A percentile compares a stretch with the other conserved stretches of the same genome.
phyloP scores from a whole-genome alignment of 2,888 invertebrate species.

The Pammene fasciana region DNA sequence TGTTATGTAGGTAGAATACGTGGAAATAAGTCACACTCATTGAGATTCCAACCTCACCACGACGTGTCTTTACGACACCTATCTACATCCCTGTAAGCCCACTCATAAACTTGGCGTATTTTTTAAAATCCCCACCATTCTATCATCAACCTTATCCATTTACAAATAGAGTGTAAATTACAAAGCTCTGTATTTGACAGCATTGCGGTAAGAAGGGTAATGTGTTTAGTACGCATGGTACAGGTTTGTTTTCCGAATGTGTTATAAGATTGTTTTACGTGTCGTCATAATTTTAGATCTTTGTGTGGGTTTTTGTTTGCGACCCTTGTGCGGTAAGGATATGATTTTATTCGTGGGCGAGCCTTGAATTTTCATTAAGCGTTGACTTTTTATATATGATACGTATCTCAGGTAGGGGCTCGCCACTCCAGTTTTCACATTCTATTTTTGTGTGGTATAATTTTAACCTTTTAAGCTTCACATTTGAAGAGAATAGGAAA shows the following conservation, averaged over 20 bases:
- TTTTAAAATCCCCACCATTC: not conserved
- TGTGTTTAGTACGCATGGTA: conserved; percentile 11
- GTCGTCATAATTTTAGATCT: conserved; percentile 7
- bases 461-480: too few relatives aligned
- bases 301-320: conserved; percentile 10
- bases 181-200: not conserved
- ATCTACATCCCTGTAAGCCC: conserved; percentile 10
- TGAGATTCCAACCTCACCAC: conserved; percentile 30
- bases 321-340: not conserved
- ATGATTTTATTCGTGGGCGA: not conserved
- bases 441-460: too few relatives aligned
- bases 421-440: too few relatives aligned
- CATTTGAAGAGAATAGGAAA: too few relatives aligned
- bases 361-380: too few relatives aligned
- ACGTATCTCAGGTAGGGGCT: too few relatives aligned
- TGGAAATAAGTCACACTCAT: conserved; percentile 13
- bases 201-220: conserved; percentile 4
- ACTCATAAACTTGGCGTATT: conserved; percentile 29
- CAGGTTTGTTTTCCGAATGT: not conserved
- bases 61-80: conserved; percentile 28
- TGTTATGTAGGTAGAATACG: not conserved
- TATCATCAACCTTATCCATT: conserved; percentile 2
- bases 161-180: not conserved
- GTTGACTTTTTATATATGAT: too few relatives aligned
- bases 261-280: conserved; percentile 5